Conservation (phyloP, 1,140 invertebrate genomes). For the Bombus superbus region DNA sequence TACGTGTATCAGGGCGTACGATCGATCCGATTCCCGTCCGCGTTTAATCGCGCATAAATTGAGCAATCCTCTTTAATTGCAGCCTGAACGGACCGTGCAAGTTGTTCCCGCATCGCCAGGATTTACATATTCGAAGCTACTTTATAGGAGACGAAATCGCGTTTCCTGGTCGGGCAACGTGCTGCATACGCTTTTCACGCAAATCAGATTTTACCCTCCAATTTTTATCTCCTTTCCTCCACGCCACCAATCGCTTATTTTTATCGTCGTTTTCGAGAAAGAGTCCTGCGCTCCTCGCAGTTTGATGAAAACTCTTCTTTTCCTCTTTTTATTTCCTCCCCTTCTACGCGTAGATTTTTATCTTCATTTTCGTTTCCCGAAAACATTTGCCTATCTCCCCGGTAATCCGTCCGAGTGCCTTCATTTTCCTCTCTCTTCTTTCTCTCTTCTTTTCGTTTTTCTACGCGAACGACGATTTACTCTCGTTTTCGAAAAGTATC, state of each 20-base stretch:
- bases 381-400: too few species aligned
- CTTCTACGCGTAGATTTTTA: too few species aligned
- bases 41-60: slow-evolving; percentile 45
- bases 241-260: neutral
- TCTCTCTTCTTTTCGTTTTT: neutral
- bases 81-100: neutral
- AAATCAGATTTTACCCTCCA: neutral
- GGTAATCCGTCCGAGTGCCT: too few species aligned
- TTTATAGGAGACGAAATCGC: slow-evolving; percentile 2
- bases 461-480: neutral
- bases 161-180: neutral
- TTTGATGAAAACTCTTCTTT: too few species aligned
- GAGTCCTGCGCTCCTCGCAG: too few species aligned
- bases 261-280: neutral
- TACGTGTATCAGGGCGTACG: neutral
- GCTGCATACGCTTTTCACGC: neutral
- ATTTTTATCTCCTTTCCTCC: neutral
- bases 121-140: slow-evolving; percentile 30
- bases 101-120: neutral
- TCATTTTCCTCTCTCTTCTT: too few species aligned
- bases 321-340: neutral
- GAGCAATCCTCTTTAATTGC: slow-evolving; percentile 48
- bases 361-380: too few species aligned
- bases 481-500: neutral
- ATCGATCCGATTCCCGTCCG: slow-evolving; percentile 23